Conservation (phyloP, 2,113 vertebrate species). For the Varanus komodoensis region DNA sequence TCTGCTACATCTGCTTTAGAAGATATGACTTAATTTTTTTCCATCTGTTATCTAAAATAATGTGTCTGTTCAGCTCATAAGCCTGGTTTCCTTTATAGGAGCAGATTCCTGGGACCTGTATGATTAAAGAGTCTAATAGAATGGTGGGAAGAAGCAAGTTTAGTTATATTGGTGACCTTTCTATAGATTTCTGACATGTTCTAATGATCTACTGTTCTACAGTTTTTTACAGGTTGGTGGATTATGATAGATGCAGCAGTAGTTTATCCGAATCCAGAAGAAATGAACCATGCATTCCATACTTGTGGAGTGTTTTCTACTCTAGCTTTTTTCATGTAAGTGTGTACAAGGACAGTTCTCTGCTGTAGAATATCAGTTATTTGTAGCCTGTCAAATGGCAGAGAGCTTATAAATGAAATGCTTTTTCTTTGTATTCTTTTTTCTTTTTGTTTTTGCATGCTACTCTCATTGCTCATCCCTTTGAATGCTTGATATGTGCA, state of each 20-base stretch:
- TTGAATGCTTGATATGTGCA: not conserved
- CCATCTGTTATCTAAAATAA: not conserved
- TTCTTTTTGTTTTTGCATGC: not conserved
- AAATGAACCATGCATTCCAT: conserved; percentile 92
- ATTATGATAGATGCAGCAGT: conserved; percentile 93
- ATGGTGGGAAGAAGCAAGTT: not conserved
- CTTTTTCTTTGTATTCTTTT: not conserved
- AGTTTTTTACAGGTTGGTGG: conserved; percentile 97
- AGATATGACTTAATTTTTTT: not conserved
- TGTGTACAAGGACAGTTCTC: conserved; percentile 28
- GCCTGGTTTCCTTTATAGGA: not conserved
- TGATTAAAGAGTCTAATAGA: not conserved
- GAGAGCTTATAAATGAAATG: not conserved
- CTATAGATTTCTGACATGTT: not conserved
- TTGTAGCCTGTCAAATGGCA: not conserved
- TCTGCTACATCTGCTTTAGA: not conserved
- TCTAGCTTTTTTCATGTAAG: conserved; percentile 94
- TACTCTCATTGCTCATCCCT: not conserved
- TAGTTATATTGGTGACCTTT: not conserved
- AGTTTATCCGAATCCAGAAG: conserved; percentile 79
- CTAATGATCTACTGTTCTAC: not conserved
- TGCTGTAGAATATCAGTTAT: fast-evolving
- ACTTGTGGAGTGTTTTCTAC: conserved; percentile 94
- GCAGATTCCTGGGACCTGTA: not conserved
- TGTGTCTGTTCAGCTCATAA: not conserved